These are phyloP conservation scores for Pyxicephalus adspersus DNA, from an alignment of 2,113 vertebrate genomes.

Conservation along the genomic window DNA sequence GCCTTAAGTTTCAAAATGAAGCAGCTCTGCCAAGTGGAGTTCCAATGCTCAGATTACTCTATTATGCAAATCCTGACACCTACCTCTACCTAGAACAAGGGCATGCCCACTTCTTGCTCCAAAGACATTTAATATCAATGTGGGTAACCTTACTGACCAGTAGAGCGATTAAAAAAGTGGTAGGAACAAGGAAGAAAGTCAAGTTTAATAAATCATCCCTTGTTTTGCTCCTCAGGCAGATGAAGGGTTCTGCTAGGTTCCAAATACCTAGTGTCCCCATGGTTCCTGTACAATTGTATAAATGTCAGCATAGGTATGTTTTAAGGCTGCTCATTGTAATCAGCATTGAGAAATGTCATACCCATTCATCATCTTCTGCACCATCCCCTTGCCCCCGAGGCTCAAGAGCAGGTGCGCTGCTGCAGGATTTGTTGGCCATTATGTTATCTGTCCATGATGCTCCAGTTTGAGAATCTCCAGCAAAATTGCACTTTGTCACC, in stretches of 20 bases:
- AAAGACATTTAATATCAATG: too few relatives aligned
- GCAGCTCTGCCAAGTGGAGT: too few relatives aligned
- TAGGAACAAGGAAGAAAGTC: not conserved
- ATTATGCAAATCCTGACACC: too few relatives aligned
- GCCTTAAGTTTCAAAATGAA: too few relatives aligned
- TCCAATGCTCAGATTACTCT: too few relatives aligned
- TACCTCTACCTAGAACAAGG: too few relatives aligned
- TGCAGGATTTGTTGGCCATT: conserved; percentile 75
- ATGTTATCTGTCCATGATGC: conserved; percentile 89
- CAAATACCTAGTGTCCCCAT: not conserved
- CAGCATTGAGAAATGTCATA: conserved; percentile 60
- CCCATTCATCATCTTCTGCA: conserved; percentile 86
- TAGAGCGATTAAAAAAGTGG: too few relatives aligned
- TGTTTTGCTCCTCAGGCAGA: not conserved
- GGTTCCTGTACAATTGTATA: not conserved
- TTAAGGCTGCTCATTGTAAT: not conserved
- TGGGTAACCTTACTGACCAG: too few relatives aligned
- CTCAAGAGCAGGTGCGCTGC: not conserved
- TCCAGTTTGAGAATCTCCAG: conserved; percentile 78
- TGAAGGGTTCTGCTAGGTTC: not conserved
- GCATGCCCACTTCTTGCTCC: too few relatives aligned
- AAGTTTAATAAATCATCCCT: not conserved
- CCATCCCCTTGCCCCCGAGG: conserved; percentile 71
- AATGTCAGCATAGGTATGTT: not conserved
- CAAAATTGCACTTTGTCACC: conserved; percentile 87